Evolutionary conservation across 2,797 vertebrate genomes (phyloP), one percentile per base, ranked within the genome.

Genomic region (Rhabdophis nuchalis): DNA sequence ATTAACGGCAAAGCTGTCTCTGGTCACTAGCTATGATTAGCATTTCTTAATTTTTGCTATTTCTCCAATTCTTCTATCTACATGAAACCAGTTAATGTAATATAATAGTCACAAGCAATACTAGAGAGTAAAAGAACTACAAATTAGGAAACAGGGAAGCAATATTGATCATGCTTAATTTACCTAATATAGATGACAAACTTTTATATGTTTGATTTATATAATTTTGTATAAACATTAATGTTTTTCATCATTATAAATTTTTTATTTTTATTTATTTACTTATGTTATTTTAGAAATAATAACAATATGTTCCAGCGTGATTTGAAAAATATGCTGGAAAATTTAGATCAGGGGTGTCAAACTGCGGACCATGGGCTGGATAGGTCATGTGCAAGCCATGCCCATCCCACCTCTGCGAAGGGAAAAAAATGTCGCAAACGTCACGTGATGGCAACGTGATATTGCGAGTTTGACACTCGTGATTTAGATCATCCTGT

Each of bases 281-380:
- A n/a, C n/a, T n/a, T n/a, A n/a, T n/a, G 61, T 90, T 77, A 0
- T 94, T 92, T 86, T 14, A 60, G 53, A 7, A 94, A 56, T 90
- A 93, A 92, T 0, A 86, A 90, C 0, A 87, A 25, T 64, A 77
- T 29, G 72, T 12, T 23, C 32, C 14, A n/a, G 61, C 16, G 4
- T n/a, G 27, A 36, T 36, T 53, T 57, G 23, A 88, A 90, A 50
- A 29, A 13, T 56, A 72, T 72, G 36, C 54, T 57, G 91, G 10
- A 91, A 91, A 50, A 86, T 36, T 29, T 27, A 54, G 10, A 29
- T 29, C 1, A 23, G 8, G 58, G 23, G 23, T 60, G 23, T 25
- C 58, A 60, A 60, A 60, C 58, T 60, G 23, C 7, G 0, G 58
- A 23, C 8, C 9, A 2, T 60, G 58, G 23, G 58, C 58, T 3